These are phyloP conservation scores for Sarcophaga rosellei DNA, from an alignment of 2,888 invertebrate genomes.

Conservation along the genomic window DNA sequence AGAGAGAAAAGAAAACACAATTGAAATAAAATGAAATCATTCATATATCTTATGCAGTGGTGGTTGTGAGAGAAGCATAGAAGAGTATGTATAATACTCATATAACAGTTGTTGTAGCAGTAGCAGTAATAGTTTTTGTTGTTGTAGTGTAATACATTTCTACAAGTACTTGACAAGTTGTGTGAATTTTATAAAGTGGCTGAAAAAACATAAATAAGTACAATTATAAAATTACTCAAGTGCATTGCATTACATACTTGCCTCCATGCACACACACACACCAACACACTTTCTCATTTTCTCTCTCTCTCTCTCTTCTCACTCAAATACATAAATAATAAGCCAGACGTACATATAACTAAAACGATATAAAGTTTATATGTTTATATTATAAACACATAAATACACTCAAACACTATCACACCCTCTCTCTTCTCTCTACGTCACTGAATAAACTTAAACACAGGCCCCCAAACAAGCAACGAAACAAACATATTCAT, in stretches of 20 bases:
- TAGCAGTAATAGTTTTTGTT: neutral
- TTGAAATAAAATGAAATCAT: neutral
- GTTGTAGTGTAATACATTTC: constrained; percentile 11
- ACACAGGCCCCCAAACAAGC: neutral
- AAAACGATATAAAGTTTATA: constrained; percentile 37
- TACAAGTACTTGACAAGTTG: constrained; percentile 60
- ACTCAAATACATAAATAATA: neutral
- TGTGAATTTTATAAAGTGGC: constrained; percentile 63
- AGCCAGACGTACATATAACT: constrained; percentile 21
- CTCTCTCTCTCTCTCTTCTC: neutral
- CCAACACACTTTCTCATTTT: neutral
- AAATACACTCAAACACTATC: neutral
- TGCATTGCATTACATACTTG: constrained; percentile 1
- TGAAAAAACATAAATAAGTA: constrained; percentile 56
- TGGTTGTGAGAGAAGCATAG: neutral
- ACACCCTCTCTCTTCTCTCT: neutral
- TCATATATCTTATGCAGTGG: neutral
- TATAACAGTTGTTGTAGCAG: neutral
- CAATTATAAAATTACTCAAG: constrained; percentile 64
- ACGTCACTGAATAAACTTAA: neutral
- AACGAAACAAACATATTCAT: neutral
- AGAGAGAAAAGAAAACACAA: constrained; percentile 9
- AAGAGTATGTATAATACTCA: neutral
- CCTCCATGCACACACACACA: neutral
- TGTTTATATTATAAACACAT: too few species aligned